A percentile compares a stretch with the other conserved stretches of the same genome.
Evolutionary conservation across 2,113 vertebrate species (phyloP).

Genomic region (Pachypanchax playfairii): DNA sequence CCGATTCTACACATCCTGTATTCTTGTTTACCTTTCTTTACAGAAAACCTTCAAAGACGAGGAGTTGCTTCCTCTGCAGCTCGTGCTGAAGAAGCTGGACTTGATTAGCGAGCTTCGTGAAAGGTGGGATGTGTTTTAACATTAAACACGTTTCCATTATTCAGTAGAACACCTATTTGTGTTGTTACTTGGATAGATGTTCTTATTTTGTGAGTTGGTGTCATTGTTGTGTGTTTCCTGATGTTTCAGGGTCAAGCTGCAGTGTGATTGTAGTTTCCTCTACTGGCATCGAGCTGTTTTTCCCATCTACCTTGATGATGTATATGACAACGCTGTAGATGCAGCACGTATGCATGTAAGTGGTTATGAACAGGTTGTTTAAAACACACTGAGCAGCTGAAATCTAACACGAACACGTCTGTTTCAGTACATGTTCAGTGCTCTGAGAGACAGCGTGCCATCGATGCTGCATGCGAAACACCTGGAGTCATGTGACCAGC

Average conservation of each 20-base stretch:
- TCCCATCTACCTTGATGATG: constrained; percentile 98
- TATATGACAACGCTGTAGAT: constrained; percentile 94
- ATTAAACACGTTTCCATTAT: too few species aligned
- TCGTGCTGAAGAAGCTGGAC: constrained; percentile 95
- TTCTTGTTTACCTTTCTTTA: neutral
- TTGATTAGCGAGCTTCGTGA: constrained; percentile 95
- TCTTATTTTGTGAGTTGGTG: too few species aligned
- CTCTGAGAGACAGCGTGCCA: constrained; percentile 91
- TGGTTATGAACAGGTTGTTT: neutral
- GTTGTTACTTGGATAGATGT: too few species aligned
- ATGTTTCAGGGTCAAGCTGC: constrained; percentile 83
- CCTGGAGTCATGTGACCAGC: constrained; percentile 87
- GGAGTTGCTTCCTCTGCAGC: constrained; percentile 90
- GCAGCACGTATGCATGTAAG: constrained; percentile 94
- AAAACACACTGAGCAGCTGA: neutral
- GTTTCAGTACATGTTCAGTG: constrained; percentile 99
- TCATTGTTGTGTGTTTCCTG: too few species aligned
- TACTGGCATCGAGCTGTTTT: constrained; percentile 98
- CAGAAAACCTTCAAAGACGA: constrained; percentile 99
- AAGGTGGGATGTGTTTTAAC: constrained; percentile 75
- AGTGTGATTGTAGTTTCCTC: constrained; percentile 95
- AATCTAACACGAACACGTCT: neutral
- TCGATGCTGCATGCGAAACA: constrained; percentile 92
- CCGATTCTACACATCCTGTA: too few species aligned
- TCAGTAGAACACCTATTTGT: too few species aligned